These are phyloP conservation scores for Apis mellifera DNA, from an alignment of 1,140 invertebrate species.

Conservation along the genomic window DNA sequence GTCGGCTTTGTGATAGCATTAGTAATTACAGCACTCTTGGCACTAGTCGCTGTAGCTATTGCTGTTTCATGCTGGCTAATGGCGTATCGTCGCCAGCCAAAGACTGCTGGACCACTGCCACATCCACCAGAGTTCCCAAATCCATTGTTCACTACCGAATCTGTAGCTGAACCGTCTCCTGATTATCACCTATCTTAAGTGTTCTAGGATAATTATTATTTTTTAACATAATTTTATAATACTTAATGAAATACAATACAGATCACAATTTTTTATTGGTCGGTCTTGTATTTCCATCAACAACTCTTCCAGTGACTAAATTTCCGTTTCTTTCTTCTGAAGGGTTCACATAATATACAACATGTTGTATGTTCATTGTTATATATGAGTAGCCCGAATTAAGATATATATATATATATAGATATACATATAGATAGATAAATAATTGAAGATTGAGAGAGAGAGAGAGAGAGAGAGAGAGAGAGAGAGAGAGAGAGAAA, in stretches of 20 bases:
- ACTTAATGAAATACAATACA: conserved; percentile 71
- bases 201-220: conserved; percentile 72
- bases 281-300: conserved; percentile 74
- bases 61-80: conserved; percentile 97
- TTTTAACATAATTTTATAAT: conserved; percentile 69
- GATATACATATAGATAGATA: conserved; percentile 22
- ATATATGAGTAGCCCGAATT: conserved; percentile 38
- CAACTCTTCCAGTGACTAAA: conserved; percentile 80
- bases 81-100: conserved; percentile 93
- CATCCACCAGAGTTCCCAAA: conserved; percentile 98
- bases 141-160: conserved; percentile 92
- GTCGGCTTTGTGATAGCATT: conserved; percentile 95
- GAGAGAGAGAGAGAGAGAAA: background rate
- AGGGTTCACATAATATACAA: conserved; percentile 60
- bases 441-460: conserved; percentile 30
- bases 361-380: conserved; percentile 37
- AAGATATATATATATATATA: conserved; percentile 20
- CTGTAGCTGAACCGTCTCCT: conserved; percentile 89
- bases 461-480: too few species aligned
- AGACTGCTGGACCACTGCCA: conserved; percentile 92
- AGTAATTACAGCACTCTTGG: conserved; percentile 94
- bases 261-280: conserved; percentile 70
- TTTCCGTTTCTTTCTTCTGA: conserved; percentile 60
- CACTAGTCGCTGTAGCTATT: conserved; percentile 95
- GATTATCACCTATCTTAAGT: conserved; percentile 87